Conservation (phyloP, 2,797 vertebrate genomes). For the Sebastes kiyomatsui region DNA sequence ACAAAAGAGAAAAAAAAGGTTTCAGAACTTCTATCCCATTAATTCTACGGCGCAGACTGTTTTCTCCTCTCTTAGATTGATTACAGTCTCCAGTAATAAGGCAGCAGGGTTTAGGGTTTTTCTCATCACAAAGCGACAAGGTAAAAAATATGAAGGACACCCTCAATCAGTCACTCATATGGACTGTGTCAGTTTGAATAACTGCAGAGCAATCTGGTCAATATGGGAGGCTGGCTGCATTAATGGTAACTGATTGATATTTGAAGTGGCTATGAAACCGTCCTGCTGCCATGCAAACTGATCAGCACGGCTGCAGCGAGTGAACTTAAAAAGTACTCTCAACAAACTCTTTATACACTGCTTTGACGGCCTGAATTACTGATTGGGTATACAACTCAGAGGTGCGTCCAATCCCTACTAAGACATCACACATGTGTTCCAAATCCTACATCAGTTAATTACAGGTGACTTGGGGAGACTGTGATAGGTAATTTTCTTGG, state of each 20-base stretch:
- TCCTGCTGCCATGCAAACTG: conserved; percentile 15
- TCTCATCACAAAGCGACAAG: conserved; percentile 46
- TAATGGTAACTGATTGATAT: conserved; percentile 56
- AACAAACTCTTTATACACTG: not conserved
- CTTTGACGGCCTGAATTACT: not conserved
- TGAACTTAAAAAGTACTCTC: not conserved
- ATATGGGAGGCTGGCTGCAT: conserved; percentile 27
- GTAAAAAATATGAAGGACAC: conserved; percentile 48
- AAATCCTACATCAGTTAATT: not conserved
- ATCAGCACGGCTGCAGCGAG: not conserved
- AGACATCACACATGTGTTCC: not conserved
- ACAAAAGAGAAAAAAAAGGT: conserved; percentile 3
- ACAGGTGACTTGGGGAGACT: not conserved
- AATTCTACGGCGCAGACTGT: conserved; percentile 17
- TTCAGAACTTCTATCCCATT: conserved; percentile 34
- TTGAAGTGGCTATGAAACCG: conserved; percentile 28
- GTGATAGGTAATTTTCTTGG: not conserved
- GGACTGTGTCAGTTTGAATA: conserved; percentile 62
- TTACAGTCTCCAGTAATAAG: conserved; percentile 54
- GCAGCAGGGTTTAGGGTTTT: conserved; percentile 30
- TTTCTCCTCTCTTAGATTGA: conserved; percentile 42
- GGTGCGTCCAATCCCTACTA: not conserved
- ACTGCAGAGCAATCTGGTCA: conserved; percentile 38
- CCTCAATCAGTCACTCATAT: conserved; percentile 54
- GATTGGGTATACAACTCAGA: not conserved